Evolutionary conservation across 2,113 vertebrate genomes (phyloP), one percentile per base, ranked within the genome.

Genomic region (Neomonachus schauinslandi): DNA sequence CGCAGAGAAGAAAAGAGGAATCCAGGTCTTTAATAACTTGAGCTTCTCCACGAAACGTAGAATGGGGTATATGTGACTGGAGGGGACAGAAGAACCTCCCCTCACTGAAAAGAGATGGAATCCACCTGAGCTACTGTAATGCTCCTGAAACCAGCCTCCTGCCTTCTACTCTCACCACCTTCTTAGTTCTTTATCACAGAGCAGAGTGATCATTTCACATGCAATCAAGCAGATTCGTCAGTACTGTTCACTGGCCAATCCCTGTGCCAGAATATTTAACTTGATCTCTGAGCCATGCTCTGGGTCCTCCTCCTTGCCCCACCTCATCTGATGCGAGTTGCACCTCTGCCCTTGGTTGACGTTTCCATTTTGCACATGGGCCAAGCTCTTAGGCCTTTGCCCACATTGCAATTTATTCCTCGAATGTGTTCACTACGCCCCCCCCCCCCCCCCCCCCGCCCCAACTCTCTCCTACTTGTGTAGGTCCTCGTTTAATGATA

Each of bases 1-100:
- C 4, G n/a, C n/a, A 33, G 57, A n/a, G 31, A 90, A 72, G 65
- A 83, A 94, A 69, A 97, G 36, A 74, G n/a, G 18, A 72, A 36
- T 42, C 5, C 1, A 4, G 39, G 4, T 82, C 18, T 93, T 15
- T 82, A 53, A 80, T 36, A 94, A 72, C 15, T 67, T 26, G 49
- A 65, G 10, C 21, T 76, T 94, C 31, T 95, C 49, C 46, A 24
- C 28, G 49, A 89, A 85, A 80, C 67, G 31, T 31, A 55, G 39
- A 79, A 46, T n/a, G 4, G 7, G n/a, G 1, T 33, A 15, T 86
- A 71, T 49, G 16, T 59, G 55, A 89, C 22, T 85, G 49, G 8
- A 85, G 21, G 39, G 33, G 79, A 67, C 1, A 49, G 53, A n/a
- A 77, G 31, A 85, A 55, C 18, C n/a, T 91, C 36, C 36, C 13